Conservation (phyloP, 2,113 vertebrate genomes). For the Lycaon pictus region DNA sequence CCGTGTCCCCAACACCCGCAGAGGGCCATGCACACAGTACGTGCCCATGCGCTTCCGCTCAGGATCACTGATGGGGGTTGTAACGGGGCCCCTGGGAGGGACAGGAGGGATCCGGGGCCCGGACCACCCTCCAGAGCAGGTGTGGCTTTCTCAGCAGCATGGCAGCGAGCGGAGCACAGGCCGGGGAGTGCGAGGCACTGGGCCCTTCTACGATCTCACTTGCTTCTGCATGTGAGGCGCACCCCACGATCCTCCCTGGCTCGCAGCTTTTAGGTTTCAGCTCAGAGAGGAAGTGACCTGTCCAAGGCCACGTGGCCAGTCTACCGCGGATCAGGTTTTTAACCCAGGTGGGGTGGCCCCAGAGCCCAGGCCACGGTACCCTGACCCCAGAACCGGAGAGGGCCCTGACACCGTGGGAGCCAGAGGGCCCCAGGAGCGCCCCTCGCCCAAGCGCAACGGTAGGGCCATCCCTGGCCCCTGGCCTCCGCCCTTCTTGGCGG, state of each 20-base stretch:
- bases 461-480: rapidly evolving
- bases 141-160: background rate
- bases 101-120: background rate
- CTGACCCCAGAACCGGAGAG: background rate
- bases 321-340: background rate
- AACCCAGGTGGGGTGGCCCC: background rate
- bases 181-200: too few species aligned
- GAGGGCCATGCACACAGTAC: background rate
- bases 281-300: background rate
- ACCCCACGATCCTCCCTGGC: rapidly evolving
- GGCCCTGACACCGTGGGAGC: background rate
- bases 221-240: too few species aligned
- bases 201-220: background rate
- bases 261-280: background rate
- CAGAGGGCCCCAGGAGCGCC: too few species aligned
- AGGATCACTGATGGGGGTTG: background rate
- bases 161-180: background rate
- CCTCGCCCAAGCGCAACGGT: background rate
- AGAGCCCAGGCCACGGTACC: background rate
- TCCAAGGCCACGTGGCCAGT: background rate
- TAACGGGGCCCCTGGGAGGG: background rate
- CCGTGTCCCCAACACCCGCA: background rate
- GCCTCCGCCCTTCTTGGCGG: background rate
- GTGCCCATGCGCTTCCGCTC: background rate
- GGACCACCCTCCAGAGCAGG: background rate